Evolutionary conservation across 2,113 vertebrate genomes (phyloP).

Genomic region (Mesembrinibis cayennensis): DNA sequence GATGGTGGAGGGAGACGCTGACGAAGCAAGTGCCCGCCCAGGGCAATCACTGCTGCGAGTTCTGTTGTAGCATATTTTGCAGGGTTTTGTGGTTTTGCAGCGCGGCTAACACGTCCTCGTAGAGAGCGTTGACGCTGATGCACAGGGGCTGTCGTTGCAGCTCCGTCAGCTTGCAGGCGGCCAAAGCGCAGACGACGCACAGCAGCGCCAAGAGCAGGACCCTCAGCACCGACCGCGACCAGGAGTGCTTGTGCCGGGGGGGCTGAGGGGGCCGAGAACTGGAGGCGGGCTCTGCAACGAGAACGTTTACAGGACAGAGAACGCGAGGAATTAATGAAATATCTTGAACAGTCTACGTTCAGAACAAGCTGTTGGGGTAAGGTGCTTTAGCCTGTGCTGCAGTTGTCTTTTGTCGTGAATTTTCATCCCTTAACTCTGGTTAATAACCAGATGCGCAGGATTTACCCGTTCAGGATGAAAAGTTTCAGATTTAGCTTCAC

Average conservation of each 20-base stretch:
- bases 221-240: conserved; percentile 74
- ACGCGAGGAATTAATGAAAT: background rate
- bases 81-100: conserved; percentile 81
- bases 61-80: conserved; percentile 82
- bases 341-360: background rate
- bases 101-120: conserved; percentile 79
- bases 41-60: conserved; percentile 76
- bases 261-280: conserved; percentile 57
- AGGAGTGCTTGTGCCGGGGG: conserved; percentile 50
- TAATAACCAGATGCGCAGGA: background rate
- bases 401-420: background rate
- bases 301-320: background rate
- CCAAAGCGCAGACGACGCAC: conserved; percentile 67
- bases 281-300: conserved; percentile 60
- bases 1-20: conserved; percentile 70
- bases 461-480: background rate
- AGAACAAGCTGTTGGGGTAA: background rate
- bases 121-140: conserved; percentile 76
- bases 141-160: conserved; percentile 82
- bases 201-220: conserved; percentile 76
- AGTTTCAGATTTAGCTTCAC: background rate
- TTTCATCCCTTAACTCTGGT: background rate
- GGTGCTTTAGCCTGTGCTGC: background rate
- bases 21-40: conserved; percentile 4
- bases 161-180: conserved; percentile 81